Evolutionary conservation across 2,113 vertebrate species (phyloP), one percentile per base, ranked within the genome.

Genomic region (Hypanus sabinus): DNA sequence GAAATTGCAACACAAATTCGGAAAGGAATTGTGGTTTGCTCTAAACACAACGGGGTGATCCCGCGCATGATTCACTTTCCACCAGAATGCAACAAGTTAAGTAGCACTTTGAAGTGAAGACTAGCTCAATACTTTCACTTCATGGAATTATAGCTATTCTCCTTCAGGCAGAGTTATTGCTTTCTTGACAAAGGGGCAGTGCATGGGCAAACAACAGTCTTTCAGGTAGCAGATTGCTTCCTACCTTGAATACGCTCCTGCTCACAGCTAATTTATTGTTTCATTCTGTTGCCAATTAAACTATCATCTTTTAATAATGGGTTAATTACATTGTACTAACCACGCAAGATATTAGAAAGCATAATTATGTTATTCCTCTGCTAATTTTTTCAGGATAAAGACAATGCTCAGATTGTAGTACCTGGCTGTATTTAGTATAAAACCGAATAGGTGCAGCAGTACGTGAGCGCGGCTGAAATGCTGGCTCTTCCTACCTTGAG

Each of bases 231-330:
- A 90, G 83, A 90, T 65, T 33, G 85, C 65, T 90, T n/a, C 60
- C 60, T 60, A n/a, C 85, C 85, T 68, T 90, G 85, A 90, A 90
- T 65, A 90, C 60, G 65, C 85, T 90, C 85, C 60, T 65, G 85
- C 16, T 60, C 85, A 65, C 60, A 36, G 85, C 33, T 90, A 65
- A 90, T 90, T 90, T 33, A 65, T 65, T 90, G 85, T 65, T 90
- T 90, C n/a, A 90, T 90, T 65, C 36, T 90, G 85, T 65, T 90
- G 57, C n/a, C 85, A 90, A 65, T 90, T 90, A 90, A 90, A 68
- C 85, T 65, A 65, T 90, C 65, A 90, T 90, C 85, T 65, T 30
- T 90, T 60, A 90, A 90, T 65, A 90, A 90, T 65, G 57, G 62
- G 85, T 60, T 90, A 90, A 90, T 90, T 87, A 87, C 24, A 87